phyloP scores from a whole-genome alignment of 37 sponge, comb jelly and placozoan species.

The Amphimedon queenslandica region DNA sequence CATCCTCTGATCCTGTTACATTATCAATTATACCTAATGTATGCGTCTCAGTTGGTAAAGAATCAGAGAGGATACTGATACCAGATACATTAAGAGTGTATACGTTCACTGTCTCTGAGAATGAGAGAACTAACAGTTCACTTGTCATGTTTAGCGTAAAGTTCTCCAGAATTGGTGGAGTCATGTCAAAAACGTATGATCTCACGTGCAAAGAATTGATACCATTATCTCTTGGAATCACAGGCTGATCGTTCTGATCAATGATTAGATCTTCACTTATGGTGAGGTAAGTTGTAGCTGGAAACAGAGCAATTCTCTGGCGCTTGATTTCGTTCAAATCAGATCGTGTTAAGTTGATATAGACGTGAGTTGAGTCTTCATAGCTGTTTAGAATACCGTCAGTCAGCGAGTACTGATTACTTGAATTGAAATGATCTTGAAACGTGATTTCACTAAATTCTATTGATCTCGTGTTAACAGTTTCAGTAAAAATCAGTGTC shows the following conservation, averaged over 20 bases:
- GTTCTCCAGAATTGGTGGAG: slow-evolving; percentile 33
- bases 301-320: slow-evolving; percentile 43
- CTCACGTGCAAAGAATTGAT: slow-evolving; percentile 40
- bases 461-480: slow-evolving; percentile 64
- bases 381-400: slow-evolving; percentile 47
- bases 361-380: slow-evolving; percentile 46
- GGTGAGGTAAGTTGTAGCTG: slow-evolving; percentile 55
- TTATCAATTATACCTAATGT: slow-evolving; percentile 17
- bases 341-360: slow-evolving; percentile 26
- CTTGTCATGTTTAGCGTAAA: slow-evolving; percentile 57
- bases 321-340: slow-evolving; percentile 73
- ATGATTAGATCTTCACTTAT: slow-evolving; percentile 32
- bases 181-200: slow-evolving; percentile 43
- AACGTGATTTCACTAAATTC: slow-evolving; percentile 68
- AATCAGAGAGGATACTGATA: slow-evolving; percentile 54
- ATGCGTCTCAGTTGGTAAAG: slow-evolving; percentile 14
- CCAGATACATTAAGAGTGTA: slow-evolving; percentile 31
- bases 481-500: slow-evolving; percentile 79
- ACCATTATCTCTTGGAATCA: slow-evolving; percentile 48
- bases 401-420: slow-evolving; percentile 63
- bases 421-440: slow-evolving; percentile 64
- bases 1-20: slow-evolving; percentile 31
- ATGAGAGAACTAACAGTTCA: slow-evolving; percentile 52
- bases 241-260: slow-evolving; percentile 62
- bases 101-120: slow-evolving; percentile 83